phyloP scores from a whole-genome alignment of 1,140 invertebrate genomes.

The Sitophilus oryzae region DNA sequence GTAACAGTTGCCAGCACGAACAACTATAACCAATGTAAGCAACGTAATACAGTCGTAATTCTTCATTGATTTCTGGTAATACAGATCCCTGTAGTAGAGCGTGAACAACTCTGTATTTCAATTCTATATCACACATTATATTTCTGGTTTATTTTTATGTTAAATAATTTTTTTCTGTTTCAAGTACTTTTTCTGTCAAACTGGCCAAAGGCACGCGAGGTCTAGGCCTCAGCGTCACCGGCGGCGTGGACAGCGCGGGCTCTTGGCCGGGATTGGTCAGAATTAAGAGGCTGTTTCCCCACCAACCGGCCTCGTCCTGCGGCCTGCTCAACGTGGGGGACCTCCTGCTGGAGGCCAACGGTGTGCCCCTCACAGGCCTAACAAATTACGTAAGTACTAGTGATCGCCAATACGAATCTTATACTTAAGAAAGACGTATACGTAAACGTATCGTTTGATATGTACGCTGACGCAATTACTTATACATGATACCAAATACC shows the following conservation, averaged over 20 bases:
- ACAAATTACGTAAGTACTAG: slow-evolving; percentile 80
- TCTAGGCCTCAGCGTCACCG: slow-evolving; percentile 72
- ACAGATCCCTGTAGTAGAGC: too few species aligned
- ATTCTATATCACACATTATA: too few species aligned
- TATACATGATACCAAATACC: too few species aligned
- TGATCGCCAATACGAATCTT: too few species aligned
- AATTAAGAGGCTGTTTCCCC: slow-evolving; percentile 75
- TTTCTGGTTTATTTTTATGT: neutral
- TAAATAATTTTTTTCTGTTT: slow-evolving; percentile 51
- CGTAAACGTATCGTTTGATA: too few species aligned
- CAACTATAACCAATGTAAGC: too few species aligned
- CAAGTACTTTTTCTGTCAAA: slow-evolving; percentile 70
- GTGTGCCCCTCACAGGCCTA: slow-evolving; percentile 66
- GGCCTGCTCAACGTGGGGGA: slow-evolving; percentile 70
- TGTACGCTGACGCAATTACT: too few species aligned
- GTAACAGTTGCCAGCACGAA: too few species aligned
- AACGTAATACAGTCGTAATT: too few species aligned
- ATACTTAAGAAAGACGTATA: too few species aligned
- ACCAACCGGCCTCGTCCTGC: slow-evolving; percentile 74
- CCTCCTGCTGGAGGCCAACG: slow-evolving; percentile 75
- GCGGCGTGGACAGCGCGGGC: slow-evolving; percentile 53
- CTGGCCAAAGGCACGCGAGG: slow-evolving; percentile 72
- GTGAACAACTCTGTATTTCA: too few species aligned
- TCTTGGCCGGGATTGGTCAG: slow-evolving; percentile 64
- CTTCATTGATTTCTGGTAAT: too few species aligned